A percentile compares a stretch with the other conserved stretches of the same genome.
Conservation (phyloP, 2,888 invertebrate genomes). For the Patella depressa region DNA sequence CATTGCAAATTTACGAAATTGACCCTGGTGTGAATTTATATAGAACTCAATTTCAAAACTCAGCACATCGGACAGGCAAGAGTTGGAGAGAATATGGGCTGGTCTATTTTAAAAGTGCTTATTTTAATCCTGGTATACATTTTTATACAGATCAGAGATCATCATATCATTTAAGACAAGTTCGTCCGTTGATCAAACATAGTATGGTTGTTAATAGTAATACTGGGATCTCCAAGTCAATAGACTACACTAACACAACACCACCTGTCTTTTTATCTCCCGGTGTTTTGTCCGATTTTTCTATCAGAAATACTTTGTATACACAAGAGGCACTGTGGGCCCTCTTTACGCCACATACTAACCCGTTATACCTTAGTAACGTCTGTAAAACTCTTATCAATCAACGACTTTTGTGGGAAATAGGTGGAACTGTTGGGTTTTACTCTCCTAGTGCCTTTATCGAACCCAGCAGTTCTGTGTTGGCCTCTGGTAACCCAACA, state of each 20-base stretch:
- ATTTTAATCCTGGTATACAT: too few species aligned
- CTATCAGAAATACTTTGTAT: not conserved
- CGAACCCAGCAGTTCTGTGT: not conserved
- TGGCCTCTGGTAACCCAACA: not conserved
- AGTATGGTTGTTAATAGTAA: too few species aligned
- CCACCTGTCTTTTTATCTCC: conserved; percentile 1
- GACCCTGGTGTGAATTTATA: too few species aligned
- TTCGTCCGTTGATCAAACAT: too few species aligned
- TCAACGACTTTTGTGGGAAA: conserved; percentile 3
- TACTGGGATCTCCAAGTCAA: too few species aligned
- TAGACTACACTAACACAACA: not conserved
- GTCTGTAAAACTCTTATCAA: not conserved
- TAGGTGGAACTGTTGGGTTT: conserved; percentile 2
- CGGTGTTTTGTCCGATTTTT: not conserved
- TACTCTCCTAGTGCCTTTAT: not conserved
- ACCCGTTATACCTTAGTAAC: not conserved
- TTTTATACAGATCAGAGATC: too few species aligned
- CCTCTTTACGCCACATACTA: not conserved
- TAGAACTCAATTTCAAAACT: too few species aligned
- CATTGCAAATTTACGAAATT: too few species aligned
- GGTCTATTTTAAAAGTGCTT: too few species aligned
- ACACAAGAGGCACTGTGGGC: not conserved
- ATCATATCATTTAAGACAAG: too few species aligned
- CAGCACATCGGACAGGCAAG: too few species aligned
- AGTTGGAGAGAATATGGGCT: too few species aligned